A percentile compares a stretch with the other conserved stretches of the same genome.
Conservation (phyloP, 2,797 vertebrate genomes). For the Lindbergichthys nudifrons region DNA sequence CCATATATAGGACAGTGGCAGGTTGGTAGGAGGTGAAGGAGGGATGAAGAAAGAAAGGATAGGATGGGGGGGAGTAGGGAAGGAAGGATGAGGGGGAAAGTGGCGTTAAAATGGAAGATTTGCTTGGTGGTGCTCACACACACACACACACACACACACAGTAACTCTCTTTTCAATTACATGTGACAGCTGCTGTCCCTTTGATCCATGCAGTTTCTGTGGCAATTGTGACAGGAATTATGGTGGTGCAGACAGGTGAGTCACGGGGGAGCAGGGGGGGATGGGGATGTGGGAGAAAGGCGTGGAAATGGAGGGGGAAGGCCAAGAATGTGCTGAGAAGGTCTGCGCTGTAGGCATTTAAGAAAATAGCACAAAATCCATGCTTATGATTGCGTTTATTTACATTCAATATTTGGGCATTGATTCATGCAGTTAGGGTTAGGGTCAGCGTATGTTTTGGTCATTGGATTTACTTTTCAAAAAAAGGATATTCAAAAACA, state of each 20-base stretch:
- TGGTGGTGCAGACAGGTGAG: conserved; percentile 79
- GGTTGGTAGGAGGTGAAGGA: conserved; percentile 37
- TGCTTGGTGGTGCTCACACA: conserved; percentile 61
- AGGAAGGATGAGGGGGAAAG: conserved; percentile 32
- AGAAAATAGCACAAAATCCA: neutral
- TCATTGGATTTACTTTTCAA: too few species aligned
- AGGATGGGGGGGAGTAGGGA: conserved; percentile 16
- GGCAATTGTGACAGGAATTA: conserved; percentile 79
- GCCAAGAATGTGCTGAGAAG: conserved; percentile 29
- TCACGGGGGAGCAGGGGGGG: conserved; percentile 55
- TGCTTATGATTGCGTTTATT: conserved; percentile 7
- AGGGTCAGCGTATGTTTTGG: neutral
- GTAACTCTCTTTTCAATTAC: conserved; percentile 86
- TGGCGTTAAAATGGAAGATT: conserved; percentile 75
- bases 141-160: conserved; percentile 41
- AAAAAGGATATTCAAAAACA: too few species aligned
- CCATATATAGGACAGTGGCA: conserved; percentile 14
- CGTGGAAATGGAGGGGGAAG: conserved; percentile 42
- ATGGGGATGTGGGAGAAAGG: conserved; percentile 34
- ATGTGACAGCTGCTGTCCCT: conserved; percentile 82
- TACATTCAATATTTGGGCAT: neutral
- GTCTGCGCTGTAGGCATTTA: too few species aligned
- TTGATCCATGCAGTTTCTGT: conserved; percentile 79
- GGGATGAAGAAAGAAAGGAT: conserved; percentile 45
- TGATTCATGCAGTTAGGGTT: conserved; percentile 25